These are phyloP conservation scores for Astatotilapia flaviijosephi DNA, from an alignment of 2,113 vertebrate species.

Conservation along the genomic window DNA sequence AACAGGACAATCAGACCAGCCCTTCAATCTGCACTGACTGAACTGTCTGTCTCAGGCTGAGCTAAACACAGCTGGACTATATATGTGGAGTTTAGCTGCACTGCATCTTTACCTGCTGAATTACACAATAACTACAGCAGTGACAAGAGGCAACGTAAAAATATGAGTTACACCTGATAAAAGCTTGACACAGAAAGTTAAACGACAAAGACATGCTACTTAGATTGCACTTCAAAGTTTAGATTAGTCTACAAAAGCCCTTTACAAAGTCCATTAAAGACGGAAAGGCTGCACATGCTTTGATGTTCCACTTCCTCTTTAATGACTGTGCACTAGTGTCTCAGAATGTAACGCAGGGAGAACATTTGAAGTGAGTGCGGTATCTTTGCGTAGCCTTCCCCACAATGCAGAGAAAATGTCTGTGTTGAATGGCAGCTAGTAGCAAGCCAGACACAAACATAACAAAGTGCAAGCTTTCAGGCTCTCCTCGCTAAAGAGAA, in stretches of 20 bases:
- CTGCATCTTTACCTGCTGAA: background rate
- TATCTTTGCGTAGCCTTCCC: background rate
- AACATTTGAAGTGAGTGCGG: background rate
- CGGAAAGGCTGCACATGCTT: background rate
- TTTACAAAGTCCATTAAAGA: conserved; percentile 14
- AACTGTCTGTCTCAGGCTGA: background rate
- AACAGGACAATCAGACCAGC: background rate
- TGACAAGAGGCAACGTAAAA: background rate
- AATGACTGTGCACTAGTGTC: background rate
- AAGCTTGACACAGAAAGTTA: background rate
- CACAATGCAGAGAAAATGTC: background rate
- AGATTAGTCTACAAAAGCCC: background rate
- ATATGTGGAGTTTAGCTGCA: background rate
- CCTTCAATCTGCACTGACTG: background rate
- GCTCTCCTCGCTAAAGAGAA: background rate
- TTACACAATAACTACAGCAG: background rate
- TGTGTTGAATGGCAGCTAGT: background rate
- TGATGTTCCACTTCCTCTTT: conserved; percentile 22
- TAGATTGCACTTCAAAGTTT: background rate
- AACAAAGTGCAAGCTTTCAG: background rate
- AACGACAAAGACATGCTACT: background rate
- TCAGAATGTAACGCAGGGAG: background rate
- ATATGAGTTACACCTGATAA: background rate
- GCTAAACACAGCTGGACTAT: background rate
- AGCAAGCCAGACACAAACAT: background rate